Evolutionary conservation across 2,888 invertebrate genomes (phyloP), one percentile per base, ranked within the genome.

Genomic region (Conistra vaccinii): DNA sequence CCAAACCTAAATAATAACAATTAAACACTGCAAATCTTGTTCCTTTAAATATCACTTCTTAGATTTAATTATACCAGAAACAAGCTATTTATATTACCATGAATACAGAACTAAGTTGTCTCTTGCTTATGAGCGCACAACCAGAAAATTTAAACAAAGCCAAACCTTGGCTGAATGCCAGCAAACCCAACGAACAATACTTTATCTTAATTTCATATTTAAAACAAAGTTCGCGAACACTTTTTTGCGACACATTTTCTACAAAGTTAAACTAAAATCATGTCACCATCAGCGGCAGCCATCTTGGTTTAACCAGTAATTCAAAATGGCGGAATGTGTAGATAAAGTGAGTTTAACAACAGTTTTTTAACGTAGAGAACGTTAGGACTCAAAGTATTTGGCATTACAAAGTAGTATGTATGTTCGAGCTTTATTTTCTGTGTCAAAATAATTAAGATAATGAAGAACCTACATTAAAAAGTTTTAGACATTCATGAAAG

Each of bases 251-350:
- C 73, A 84, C 62, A 70, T 66, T 78, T 84, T 67, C 75, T 71
- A 74, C 62, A 78, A 87, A 81, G 55, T 72, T 85, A 55, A 55
- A 73, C 68, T 76, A 76, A 69, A 75, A 73, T 70, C 78, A 78
- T 78, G 73, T 72, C 51, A 73, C 73, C 60, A 75, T 81, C 83
- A 81, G 77, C 57, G 81, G 73, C 67, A 29, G 87, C 81, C 89
- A 87, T 87, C 85, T 89, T 89, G 82, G 69, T 81, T 79, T 79
- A 71, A 77, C 65, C 48, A 83, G 83, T 85, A 80, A 87, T 85
- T 84, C 84, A 88, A 88, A 84, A 89, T 90, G 85, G 84, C 79
- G 70, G 55, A 69, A 68, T 65, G 80, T 84, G 81, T 74, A 81
- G 80, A 81, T 83, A 65, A 70, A 78, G 48, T 69, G 53, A 82